A percentile compares a stretch with the other conserved stretches of the same genome.
phyloP scores from a whole-genome alignment of 2,797 vertebrate genomes.

The Gila robusta region DNA sequence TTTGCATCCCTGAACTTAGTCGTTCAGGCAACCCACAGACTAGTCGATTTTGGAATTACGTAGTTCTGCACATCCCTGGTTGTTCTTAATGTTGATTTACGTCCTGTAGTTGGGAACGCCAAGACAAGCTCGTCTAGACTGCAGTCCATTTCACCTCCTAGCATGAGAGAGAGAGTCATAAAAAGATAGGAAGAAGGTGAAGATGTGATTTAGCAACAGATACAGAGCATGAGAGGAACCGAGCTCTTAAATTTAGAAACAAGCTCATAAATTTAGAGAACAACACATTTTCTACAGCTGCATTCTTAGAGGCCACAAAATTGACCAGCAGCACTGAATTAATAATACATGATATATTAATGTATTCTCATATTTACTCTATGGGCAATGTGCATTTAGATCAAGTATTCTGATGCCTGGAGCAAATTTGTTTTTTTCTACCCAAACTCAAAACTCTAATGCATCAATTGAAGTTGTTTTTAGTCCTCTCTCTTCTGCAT shows the following conservation, averaged over 20 bases:
- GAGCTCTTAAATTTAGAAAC: slow-evolving; percentile 20
- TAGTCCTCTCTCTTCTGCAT: slow-evolving; percentile 24
- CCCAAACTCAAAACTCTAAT: background rate
- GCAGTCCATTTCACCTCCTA: slow-evolving; percentile 21
- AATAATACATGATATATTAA: slow-evolving; percentile 22
- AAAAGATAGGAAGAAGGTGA: background rate
- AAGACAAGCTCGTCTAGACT: slow-evolving; percentile 29
- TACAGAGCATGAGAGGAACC: background rate
- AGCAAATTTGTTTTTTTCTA: background rate
- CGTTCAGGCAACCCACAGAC: background rate
- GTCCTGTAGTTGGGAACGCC: slow-evolving; percentile 16
- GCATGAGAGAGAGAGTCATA: background rate
- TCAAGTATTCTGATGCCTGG: slow-evolving; percentile 1
- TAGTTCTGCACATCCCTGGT: slow-evolving; percentile 28
- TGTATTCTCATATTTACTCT: slow-evolving; percentile 11
- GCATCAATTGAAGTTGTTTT: slow-evolving; percentile 5
- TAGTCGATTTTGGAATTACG: background rate
- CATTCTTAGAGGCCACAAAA: slow-evolving; percentile 24
- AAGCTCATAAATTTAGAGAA: slow-evolving; percentile 1
- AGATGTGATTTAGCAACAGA: slow-evolving; percentile 18
- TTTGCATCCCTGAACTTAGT: too few relatives aligned
- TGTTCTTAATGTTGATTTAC: slow-evolving; percentile 27
- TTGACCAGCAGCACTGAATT: slow-evolving; percentile 16
- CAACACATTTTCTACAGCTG: background rate
- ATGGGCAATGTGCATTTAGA: background rate